Evolutionary conservation across 2,797 vertebrate species (phyloP).

Genomic region (Aphelocoma californica): DNA sequence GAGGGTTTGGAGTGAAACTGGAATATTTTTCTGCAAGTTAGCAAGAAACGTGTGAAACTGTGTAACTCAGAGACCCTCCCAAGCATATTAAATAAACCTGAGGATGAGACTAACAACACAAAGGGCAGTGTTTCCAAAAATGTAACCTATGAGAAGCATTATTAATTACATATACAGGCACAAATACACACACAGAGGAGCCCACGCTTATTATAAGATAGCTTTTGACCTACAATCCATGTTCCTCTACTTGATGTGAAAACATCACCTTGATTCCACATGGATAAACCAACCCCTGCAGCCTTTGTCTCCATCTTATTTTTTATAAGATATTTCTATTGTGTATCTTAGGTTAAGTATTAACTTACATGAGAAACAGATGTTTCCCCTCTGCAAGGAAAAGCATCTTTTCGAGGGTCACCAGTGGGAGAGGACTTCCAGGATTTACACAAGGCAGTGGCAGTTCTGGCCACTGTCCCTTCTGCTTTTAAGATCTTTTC

Average conservation of each 20-base stretch:
- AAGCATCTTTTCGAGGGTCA: constrained; percentile 43
- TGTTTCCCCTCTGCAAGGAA: constrained; percentile 42
- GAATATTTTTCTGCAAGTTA: neutral
- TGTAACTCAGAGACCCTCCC: neutral
- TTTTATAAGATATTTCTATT: neutral
- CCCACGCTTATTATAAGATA: neutral
- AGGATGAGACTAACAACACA: neutral
- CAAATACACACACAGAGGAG: neutral
- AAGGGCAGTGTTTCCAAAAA: neutral
- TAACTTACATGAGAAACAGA: constrained; percentile 48
- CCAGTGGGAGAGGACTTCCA: neutral
- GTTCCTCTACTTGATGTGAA: neutral
- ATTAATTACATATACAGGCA: neutral
- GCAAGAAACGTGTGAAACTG: neutral
- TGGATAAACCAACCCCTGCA: neutral
- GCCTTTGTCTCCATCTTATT: neutral
- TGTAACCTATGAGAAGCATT: neutral
- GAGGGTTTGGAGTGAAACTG: neutral
- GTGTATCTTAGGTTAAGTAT: constrained; percentile 10
- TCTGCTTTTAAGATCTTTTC: constrained; percentile 9
- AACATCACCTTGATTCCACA: neutral
- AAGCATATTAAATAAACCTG: neutral
- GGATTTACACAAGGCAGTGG: neutral
- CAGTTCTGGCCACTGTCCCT: neutral
- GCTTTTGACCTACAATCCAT: neutral